Base-by-base conservation (phyloP, 1,140 invertebrate genomes). In the Nymphalis io region DNA sequence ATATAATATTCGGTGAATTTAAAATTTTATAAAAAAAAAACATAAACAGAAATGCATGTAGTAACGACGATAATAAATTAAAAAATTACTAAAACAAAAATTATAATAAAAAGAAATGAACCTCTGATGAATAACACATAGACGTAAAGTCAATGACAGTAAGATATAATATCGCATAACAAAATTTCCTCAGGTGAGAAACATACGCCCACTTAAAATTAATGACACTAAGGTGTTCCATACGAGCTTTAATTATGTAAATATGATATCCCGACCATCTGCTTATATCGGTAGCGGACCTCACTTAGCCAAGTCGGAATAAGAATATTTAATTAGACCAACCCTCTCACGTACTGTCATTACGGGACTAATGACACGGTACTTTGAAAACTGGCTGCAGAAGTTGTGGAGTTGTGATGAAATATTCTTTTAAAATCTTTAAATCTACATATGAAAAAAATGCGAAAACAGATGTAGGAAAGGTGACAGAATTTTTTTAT, bases 271-370 rank as follows among this genome's bases (percentile, higher is more conserved):
- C 67, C 66, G 68, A 64, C 55, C 68, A 70, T 70, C 68, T 70
- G 68, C 64, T 70, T 62, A 64, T 70, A 70, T 70, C 61, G 61
- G 58, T 60, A 65, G 65, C 65, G 15, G 68, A 64, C 68, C 68
- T 70, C 61, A 64, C 68, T 70, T 70, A 60, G 55, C 53, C 57
- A 61, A 68, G 33, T 53, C 40, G 68, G 68, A 72, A 72, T 72
- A 72, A 75, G 73, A 71, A 76, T 71, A 71, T 69, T 76, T 74
- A 76, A 76, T 76, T 69, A 71, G 57, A 59, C 58, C 53, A 66
- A 71, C 73, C 70, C 69, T 60, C 55, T 68, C 65, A 64, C 68
- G 68, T 62, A 55, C 38, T 67, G 66, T 66, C 73, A 68, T 75
- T 75, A 75, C n/a, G 38, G 40, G 67, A 59, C 67, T 73, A 76